phyloP scores from a whole-genome alignment of 2,888 invertebrate genomes.

The Entomobrya multifasciata region DNA sequence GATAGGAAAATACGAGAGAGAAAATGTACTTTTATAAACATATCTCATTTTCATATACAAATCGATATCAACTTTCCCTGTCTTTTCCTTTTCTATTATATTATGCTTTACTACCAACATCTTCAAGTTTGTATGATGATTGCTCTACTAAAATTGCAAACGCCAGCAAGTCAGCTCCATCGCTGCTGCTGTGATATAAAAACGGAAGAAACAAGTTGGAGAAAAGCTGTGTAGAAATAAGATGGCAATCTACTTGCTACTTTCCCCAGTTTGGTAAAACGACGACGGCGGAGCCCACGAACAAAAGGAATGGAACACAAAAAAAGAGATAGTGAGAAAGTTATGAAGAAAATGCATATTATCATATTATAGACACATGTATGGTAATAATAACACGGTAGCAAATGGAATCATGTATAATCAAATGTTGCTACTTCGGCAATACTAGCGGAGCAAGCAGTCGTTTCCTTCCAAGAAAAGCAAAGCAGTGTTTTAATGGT shows the following conservation, averaged over 20 bases:
- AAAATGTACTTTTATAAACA: conserved; percentile 1
- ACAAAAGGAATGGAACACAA: neutral
- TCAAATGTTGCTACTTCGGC: conserved; percentile 28
- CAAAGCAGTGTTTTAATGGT: neutral
- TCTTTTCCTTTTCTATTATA: neutral
- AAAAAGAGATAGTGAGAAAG: conserved; percentile 39
- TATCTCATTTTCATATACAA: conserved; percentile 39
- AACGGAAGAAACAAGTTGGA: conserved; percentile 8
- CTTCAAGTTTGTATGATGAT: conserved; percentile 39
- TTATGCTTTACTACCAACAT: too few species aligned
- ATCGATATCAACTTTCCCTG: conserved; percentile 55
- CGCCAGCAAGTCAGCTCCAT: conserved; percentile 24
- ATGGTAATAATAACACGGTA: neutral
- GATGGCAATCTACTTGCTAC: conserved; percentile 50
- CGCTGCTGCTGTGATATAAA: neutral
- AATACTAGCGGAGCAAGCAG: neutral
- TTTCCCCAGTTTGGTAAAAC: conserved; percentile 23
- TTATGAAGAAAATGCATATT: conserved; percentile 31
- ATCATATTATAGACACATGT: conserved; percentile 21
- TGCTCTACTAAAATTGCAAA: conserved; percentile 53
- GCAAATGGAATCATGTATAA: conserved; percentile 24
- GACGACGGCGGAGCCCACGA: neutral
- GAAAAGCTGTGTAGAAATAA: too few species aligned
- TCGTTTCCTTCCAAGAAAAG: neutral
- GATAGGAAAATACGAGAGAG: conserved; percentile 10